Conservation (phyloP, 2,113 vertebrate genomes). For the Bombycilla garrulus region DNA sequence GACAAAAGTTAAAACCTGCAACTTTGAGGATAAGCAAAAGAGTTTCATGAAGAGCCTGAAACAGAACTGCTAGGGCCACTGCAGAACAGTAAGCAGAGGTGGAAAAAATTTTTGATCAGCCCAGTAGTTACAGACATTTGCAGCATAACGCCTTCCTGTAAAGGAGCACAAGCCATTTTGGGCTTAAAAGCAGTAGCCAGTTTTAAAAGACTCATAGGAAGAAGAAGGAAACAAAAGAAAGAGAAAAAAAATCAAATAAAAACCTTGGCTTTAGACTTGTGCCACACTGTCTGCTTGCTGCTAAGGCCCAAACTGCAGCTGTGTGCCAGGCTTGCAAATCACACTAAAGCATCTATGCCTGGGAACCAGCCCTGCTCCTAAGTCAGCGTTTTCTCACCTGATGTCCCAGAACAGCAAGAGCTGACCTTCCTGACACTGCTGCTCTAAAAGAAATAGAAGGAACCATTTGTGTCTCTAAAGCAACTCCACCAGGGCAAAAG, state of each 20-base stretch:
- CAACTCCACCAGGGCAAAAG: neutral
- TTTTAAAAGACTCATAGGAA: neutral
- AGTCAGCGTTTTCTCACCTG: neutral
- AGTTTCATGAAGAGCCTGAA: neutral
- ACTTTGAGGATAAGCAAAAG: neutral
- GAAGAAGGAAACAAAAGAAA: neutral
- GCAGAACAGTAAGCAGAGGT: neutral
- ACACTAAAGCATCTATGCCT: neutral
- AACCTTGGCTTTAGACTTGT: neutral
- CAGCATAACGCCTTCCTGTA: neutral
- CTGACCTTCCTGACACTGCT: neutral
- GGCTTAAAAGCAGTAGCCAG: neutral
- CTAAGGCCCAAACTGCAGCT: neutral
- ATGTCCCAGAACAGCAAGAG: neutral
- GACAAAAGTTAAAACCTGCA: neutral
- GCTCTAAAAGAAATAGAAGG: neutral
- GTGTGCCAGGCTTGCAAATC: constrained; percentile 27
- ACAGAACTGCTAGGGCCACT: neutral
- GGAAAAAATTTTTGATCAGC: neutral
- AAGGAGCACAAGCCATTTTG: neutral
- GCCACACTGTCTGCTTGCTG: neutral
- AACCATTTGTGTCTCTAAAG: neutral
- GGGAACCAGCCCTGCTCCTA: neutral
- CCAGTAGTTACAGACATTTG: neutral
- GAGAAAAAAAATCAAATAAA: neutral